Evolutionary conservation across 2,888 invertebrate species (phyloP).

Genomic region (Plemyria rubiginata): DNA sequence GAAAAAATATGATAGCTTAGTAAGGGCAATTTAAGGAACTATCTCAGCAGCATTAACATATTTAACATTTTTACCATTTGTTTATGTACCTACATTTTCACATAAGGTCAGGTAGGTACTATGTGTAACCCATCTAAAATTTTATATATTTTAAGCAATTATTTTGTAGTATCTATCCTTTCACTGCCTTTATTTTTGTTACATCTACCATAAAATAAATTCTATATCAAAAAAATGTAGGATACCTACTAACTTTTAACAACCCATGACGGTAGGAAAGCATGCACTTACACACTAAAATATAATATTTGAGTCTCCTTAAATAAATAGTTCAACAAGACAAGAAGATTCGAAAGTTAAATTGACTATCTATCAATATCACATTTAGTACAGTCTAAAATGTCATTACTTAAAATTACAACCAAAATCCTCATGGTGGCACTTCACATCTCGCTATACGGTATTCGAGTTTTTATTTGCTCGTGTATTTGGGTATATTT

Average conservation of each 20-base stretch:
- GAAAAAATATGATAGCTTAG: conserved; percentile 9
- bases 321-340: conserved; percentile 34
- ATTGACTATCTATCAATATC: conserved; percentile 66
- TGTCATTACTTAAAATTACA: conserved; percentile 62
- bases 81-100: not conserved
- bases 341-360: conserved; percentile 50
- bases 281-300: conserved; percentile 27
- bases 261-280: conserved; percentile 7
- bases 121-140: not conserved
- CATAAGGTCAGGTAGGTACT: not conserved
- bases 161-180: not conserved
- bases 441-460: too few species aligned
- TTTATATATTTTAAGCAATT: not conserved
- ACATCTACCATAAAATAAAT: not conserved
- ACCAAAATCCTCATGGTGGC: conserved; percentile 44
- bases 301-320: conserved; percentile 28
- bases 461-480: too few species aligned
- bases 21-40: conserved; percentile 6
- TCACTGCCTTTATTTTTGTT: not conserved
- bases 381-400: conserved; percentile 72
- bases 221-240: conserved; percentile 3
- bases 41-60: conserved; percentile 3
- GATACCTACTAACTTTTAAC: conserved; percentile 6
- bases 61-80: conserved; percentile 2
- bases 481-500: too few species aligned